phyloP scores from a whole-genome alignment of 2,113 vertebrate species.

The Haplochromis burtoni region DNA sequence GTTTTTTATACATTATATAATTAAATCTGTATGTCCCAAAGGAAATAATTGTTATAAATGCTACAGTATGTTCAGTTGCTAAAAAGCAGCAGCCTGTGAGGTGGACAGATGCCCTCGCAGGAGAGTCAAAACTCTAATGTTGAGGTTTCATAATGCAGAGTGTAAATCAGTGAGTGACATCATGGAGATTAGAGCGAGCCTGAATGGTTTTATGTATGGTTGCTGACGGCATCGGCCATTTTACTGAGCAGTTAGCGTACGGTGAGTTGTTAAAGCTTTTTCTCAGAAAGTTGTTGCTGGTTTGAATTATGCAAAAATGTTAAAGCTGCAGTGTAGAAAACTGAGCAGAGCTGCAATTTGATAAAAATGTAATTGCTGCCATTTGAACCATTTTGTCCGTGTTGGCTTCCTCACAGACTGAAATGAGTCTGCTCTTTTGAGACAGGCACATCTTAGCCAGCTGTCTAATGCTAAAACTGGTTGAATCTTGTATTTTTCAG shows the following conservation, averaged over 20 bases:
- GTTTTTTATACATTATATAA: fast-evolving
- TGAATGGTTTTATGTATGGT: background rate
- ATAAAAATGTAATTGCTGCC: background rate
- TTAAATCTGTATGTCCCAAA: background rate
- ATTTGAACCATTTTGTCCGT: background rate
- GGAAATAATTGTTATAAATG: background rate
- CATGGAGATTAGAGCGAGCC: background rate
- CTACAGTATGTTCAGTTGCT: background rate
- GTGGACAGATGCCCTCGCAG: background rate
- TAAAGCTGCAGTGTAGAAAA: background rate
- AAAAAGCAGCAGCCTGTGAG: background rate
- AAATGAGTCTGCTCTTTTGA: background rate
- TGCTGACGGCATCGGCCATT: background rate
- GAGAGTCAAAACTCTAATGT: background rate
- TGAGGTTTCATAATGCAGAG: background rate
- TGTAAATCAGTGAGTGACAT: background rate
- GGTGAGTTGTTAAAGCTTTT: background rate
- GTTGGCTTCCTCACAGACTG: background rate
- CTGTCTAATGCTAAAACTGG: background rate
- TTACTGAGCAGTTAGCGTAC: background rate
- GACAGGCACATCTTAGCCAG: background rate
- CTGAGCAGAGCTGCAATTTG: background rate
- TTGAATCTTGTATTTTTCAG: background rate
- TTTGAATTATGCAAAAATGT: background rate
- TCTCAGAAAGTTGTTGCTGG: background rate